Conservation (phyloP, 1,140 invertebrate species). For the Capitella teleta region DNA sequence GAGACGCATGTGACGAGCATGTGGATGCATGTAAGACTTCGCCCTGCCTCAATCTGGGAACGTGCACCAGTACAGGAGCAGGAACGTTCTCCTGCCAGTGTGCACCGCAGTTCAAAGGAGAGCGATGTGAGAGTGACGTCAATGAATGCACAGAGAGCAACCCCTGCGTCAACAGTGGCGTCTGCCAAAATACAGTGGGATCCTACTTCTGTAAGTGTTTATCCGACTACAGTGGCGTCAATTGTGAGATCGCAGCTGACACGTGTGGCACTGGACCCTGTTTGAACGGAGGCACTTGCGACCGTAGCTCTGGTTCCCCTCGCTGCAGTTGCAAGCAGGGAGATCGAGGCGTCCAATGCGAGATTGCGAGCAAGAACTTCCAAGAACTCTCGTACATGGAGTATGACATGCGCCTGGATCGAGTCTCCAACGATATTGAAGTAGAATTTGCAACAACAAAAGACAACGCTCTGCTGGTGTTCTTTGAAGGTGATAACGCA, state of each 20-base stretch:
- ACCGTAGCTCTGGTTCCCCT: slow-evolving; percentile 61
- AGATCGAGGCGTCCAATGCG: slow-evolving; percentile 76
- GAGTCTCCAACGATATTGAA: slow-evolving; percentile 79
- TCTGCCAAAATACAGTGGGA: slow-evolving; percentile 79
- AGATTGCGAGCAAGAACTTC: slow-evolving; percentile 79
- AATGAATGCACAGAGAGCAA: not conserved
- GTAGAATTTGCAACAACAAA: slow-evolving; percentile 72
- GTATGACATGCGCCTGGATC: slow-evolving; percentile 64
- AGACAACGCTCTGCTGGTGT: slow-evolving; percentile 69
- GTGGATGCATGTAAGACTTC: slow-evolving; percentile 85
- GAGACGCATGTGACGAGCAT: slow-evolving; percentile 60
- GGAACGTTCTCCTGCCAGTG: slow-evolving; percentile 66
- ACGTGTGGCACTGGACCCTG: slow-evolving; percentile 51
- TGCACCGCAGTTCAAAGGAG: slow-evolving; percentile 62
- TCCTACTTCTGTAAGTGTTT: slow-evolving; percentile 62
- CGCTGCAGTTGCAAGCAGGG: slow-evolving; percentile 76
- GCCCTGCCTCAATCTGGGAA: slow-evolving; percentile 68
- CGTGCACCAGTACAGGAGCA: slow-evolving; percentile 64
- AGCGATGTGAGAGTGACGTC: slow-evolving; percentile 56
- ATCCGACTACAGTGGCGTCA: slow-evolving; percentile 12
- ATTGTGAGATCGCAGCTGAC: slow-evolving; percentile 14
- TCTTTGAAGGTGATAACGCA: slow-evolving; percentile 70
- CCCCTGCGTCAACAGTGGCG: slow-evolving; percentile 25
- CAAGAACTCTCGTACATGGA: slow-evolving; percentile 77
- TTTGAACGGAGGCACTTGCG: slow-evolving; percentile 68